Evolutionary conservation across 2,113 vertebrate species (phyloP).

Genomic region (Larimichthys polyactis): DNA sequence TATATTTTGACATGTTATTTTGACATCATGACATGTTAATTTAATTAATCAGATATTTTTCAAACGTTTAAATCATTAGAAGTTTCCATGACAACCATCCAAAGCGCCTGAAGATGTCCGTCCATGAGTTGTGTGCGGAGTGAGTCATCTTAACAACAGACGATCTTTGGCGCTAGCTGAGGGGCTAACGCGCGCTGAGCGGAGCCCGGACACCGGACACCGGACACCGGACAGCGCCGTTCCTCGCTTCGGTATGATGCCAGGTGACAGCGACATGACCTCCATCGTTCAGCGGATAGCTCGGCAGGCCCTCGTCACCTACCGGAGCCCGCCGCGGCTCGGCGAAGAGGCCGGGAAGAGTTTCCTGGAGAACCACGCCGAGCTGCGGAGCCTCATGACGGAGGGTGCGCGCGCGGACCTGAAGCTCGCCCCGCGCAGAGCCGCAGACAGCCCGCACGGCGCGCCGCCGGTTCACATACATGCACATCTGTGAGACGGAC

Average conservation of each 20-base stretch:
- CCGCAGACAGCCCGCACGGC: conserved; percentile 59
- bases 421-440: conserved; percentile 86
- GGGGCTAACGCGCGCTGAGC: not conserved
- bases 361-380: conserved; percentile 86
- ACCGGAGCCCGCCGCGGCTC: conserved; percentile 77
- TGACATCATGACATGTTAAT: too few relatives aligned
- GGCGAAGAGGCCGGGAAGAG: conserved; percentile 57
- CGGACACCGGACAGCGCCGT: not conserved
- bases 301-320: conserved; percentile 90
- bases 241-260: conserved; percentile 80
- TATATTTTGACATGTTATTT: too few relatives aligned
- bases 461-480: conserved; percentile 87
- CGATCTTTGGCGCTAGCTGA: conserved; percentile 49
- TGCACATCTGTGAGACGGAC: conserved; percentile 96
- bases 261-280: conserved; percentile 88
- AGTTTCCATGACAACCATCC: too few relatives aligned
- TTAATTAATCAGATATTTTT: too few relatives aligned
- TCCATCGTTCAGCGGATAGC: conserved; percentile 92
- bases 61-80: not conserved
- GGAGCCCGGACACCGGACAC: not conserved
- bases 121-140: not conserved
- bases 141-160: accelerated
- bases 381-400: conserved; percentile 86
- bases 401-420: conserved; percentile 91
- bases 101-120: too few relatives aligned